Base-by-base conservation (phyloP, 35 echinoderm and acorn worm species). In the Apostichopus japonicus region DNA sequence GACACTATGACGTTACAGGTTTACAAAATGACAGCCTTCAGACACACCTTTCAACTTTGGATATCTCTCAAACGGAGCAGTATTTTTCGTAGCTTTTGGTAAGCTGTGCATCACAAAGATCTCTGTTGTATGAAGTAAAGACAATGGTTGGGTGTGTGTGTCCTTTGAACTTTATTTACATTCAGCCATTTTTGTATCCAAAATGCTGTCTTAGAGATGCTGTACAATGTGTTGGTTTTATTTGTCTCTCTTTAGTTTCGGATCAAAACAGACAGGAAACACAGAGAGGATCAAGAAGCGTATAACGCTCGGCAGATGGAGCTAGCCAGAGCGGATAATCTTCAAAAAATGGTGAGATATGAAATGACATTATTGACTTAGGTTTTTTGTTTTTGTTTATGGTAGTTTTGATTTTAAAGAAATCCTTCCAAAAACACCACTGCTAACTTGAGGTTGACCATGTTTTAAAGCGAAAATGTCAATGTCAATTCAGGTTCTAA, bases 271-370 rank as follows among this genome's bases (percentile, higher is more conserved):
- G 97, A 98, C 81, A 88, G 91, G 73, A 94, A 96, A 83, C 97
- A 98, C 77, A 87, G 92, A 16, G 88, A 87, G 76, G 97, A 96
- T 21, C 97, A 98, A 82, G 93, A 96, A 61, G 95, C 97, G 8
- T 88, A 95, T 9, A 98, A 93, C 87, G 90, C 93, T 22, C 90
- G 93, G 25, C 97, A 98, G 92, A 91, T 98, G 78, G 95, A 98
- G 91, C 56, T 93, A 24, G 97, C 97, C 9, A 94, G 95, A 79
- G 86, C 93, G 8, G 90, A 95, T 61, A 98, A 94, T 23, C 81
- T 98, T 24, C 90, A 96, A 72, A 93, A 91, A 93, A 82, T 98
- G 97, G 97, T 98, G 23, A 67, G 63, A 11, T 4, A 10, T 67
- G 63, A 67, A 44, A 44, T 44, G 33, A 44, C 33, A 44, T 44